A percentile compares a stretch with the other conserved stretches of the same genome.
These are phyloP conservation scores for Stegostoma tigrinum DNA, from an alignment of 2,113 vertebrate genomes.

Conservation along the genomic window DNA sequence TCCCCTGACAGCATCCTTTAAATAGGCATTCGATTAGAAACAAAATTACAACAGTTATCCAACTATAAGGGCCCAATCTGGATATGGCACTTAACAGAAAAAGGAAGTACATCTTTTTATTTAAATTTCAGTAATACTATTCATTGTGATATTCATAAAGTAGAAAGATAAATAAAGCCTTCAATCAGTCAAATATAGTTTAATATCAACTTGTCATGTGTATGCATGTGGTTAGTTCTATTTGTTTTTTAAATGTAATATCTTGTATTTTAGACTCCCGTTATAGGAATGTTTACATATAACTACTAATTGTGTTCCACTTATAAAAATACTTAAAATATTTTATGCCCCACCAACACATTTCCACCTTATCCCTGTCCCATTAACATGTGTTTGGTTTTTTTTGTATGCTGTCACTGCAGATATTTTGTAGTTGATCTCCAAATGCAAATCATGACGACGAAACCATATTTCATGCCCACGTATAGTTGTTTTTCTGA, in stretches of 20 bases:
- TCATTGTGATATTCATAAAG: not conserved
- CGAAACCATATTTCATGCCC: not conserved
- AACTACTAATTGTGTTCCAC: not conserved
- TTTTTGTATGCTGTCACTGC: not conserved
- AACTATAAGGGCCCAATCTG: not conserved
- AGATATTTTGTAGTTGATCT: not conserved
- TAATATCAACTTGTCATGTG: not conserved
- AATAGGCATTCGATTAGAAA: not conserved
- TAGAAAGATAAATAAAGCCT: not conserved
- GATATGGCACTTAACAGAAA: not conserved
- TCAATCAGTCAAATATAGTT: not conserved
- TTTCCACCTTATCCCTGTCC: too few species aligned
- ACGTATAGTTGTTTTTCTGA: not conserved
- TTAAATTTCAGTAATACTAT: not conserved
- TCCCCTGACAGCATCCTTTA: too few species aligned
- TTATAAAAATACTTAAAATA: not conserved
- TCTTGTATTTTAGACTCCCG: not conserved
- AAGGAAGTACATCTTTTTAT: not conserved
- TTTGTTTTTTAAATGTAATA: not conserved
- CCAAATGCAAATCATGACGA: not conserved
- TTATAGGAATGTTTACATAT: not conserved
- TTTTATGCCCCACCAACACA: not conserved
- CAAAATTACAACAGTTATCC: not conserved
- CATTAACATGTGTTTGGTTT: not conserved
- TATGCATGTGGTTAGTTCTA: not conserved